phyloP scores from a whole-genome alignment of 2,888 invertebrate species.

The Gonocerus acuteangulatus region DNA sequence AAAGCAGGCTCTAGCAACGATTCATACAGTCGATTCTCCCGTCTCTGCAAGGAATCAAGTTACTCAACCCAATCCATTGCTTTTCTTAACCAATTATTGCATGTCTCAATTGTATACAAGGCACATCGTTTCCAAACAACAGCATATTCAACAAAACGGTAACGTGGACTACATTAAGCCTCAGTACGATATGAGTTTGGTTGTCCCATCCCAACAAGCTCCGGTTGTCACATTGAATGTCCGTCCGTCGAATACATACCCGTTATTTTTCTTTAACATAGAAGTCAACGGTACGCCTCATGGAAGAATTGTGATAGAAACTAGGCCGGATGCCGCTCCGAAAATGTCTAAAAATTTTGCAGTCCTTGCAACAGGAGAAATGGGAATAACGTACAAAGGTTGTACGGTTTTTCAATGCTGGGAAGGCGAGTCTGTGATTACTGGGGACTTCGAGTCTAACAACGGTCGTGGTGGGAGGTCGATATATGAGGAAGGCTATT shows the following conservation, averaged over 20 bases:
- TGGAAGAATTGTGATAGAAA: constrained; percentile 69
- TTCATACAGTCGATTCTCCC: constrained; percentile 53
- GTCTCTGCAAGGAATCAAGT: constrained; percentile 39
- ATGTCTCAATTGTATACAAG: constrained; percentile 64
- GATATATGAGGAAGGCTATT: constrained; percentile 67
- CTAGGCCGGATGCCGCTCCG: constrained; percentile 68
- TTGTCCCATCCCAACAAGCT: constrained; percentile 40
- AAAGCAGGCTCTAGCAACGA: constrained; percentile 57
- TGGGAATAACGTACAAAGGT: constrained; percentile 69
- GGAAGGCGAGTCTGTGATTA: constrained; percentile 73
- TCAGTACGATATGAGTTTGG: constrained; percentile 33
- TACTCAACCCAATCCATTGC: constrained; percentile 53
- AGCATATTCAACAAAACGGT: constrained; percentile 46
- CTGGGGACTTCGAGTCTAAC: constrained; percentile 66
- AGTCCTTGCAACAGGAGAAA: constrained; percentile 61
- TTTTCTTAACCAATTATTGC: constrained; percentile 68
- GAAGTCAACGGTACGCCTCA: constrained; percentile 62
- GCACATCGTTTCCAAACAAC: constrained; percentile 53
- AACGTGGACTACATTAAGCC: constrained; percentile 43
- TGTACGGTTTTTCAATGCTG: constrained; percentile 75
- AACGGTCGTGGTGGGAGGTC: constrained; percentile 72
- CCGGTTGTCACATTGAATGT: constrained; percentile 39
- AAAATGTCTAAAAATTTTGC: constrained; percentile 75
- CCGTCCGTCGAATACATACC: constrained; percentile 43
- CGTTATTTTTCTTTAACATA: constrained; percentile 67